Base-by-base conservation (phyloP, 2,797 vertebrate species). In the Coregonus ussuriensis region DNA sequence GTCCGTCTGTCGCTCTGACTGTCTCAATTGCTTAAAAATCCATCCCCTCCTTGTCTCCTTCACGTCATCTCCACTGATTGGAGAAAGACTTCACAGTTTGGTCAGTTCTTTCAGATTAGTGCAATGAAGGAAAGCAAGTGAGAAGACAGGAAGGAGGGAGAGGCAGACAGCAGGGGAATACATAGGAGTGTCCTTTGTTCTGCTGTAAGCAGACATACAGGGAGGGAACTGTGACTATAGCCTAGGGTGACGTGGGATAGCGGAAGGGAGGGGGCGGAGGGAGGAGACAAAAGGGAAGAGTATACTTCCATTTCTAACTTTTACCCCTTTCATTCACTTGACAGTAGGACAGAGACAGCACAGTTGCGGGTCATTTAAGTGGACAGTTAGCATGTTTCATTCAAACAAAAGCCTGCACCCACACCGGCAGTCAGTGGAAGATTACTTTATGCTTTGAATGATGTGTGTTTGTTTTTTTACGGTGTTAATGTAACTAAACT, bases 241-340 rank as follows among this genome's bases (percentile, higher is more conserved):
- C 25, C 25, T 25, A 25, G 25, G 25, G 25, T 25, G 25, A 25
- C 25, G 25, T 25, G 25, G 25, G 25, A 25, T 25, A 25, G 25
- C 25, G 25, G 67, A 78, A 84, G 74, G 79, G 81, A 80, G 76
- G 70, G 79, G 82, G 72, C 76, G 77, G 79, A 80, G 79, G 65
- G 73, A 62, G 66, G 66, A 70, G 70, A 82, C 80, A 69, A 51
- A 56, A 33, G 74, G 66, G 76, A 70, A 70, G 73, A 15, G 52
- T 53, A 15, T 53, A 9, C 52, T 53, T 53, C 13, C 52, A 53
- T 53, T 53, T 53, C 1, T 53, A 53, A 53, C 52, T 59, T 59
- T 59, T n/a, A 25, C 25, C 25, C 25, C 25, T 25, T 25, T 25
- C 25, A 25, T 25, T 25, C 25, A 25, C 25, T 25, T 25, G 54